phyloP scores from a whole-genome alignment of 2,113 vertebrate genomes.

The Cnemophilus loriae region DNA sequence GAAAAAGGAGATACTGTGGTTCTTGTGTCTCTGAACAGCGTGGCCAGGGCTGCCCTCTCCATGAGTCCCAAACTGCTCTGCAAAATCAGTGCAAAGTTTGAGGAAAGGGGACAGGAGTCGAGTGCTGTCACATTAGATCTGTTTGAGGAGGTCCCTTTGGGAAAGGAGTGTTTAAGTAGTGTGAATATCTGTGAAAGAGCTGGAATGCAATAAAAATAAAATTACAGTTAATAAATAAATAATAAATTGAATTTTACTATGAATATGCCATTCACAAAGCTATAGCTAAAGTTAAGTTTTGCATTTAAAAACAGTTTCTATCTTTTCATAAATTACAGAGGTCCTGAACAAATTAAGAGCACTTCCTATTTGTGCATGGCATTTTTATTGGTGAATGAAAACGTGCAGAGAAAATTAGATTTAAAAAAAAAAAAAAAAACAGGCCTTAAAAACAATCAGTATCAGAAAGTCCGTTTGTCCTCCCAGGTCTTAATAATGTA shows the following conservation, averaged over 20 bases:
- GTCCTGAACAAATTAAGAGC: neutral
- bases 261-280: neutral
- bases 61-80: neutral
- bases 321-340: neutral
- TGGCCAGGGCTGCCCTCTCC: neutral
- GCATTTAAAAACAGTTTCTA: neutral
- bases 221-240: neutral
- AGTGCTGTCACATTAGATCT: neutral
- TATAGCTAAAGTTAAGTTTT: neutral
- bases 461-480: neutral
- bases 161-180: neutral
- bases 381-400: neutral
- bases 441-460: neutral
- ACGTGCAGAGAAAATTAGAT: neutral
- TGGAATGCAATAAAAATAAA: neutral
- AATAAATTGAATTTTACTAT: neutral
- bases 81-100: neutral
- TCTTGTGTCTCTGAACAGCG: neutral
- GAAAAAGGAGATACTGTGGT: neutral
- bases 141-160: neutral
- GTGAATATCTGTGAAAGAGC: neutral
- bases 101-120: neutral
- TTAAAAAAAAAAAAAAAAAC: neutral
- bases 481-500: neutral
- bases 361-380: neutral